Evolutionary conservation across 2,888 invertebrate genomes (phyloP), one percentile per base, ranked within the genome.

Genomic region (Acleris laterana): DNA sequence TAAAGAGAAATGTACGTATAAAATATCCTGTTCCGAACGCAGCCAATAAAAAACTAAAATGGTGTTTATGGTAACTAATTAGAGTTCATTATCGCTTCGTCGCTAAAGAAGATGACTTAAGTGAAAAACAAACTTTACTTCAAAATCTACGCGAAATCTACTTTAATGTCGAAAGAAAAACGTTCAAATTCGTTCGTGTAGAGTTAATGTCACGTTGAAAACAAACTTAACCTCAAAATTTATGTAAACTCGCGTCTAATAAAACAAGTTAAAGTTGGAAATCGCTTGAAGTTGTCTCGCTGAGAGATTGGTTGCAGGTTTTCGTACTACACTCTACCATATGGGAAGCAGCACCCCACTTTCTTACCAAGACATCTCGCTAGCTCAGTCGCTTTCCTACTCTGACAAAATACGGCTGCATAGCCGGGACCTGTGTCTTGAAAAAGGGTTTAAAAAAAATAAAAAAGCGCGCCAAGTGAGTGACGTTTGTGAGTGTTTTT

Each of bases 261-360:
- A 32, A 5, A 5, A 0, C 2, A 19, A 19, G 20, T 22, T 60
- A 17, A 17, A 32, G 55, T 32, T 32, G 16, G 42, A 22, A 50
- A 20, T n/a, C 20, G 19, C 28, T 9, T 61, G 44, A 0, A 9
- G 44, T 22, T 7, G 11, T 61, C 55, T 56, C 22, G 17, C 25
- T 56, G 28, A 66, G 66, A 66, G 61, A 62, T 57, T 62, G 66
- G 32, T 49, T 66, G 62, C 66, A 62, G 66, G 66, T 66, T 69
- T 62, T 68, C 53, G 48, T 58, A 59, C 63, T 59, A 61, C 59
- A 67, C 52, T 59, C 69, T 48, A 71, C 68, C 75, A 73, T 80
- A 84, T 83, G 83, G 81, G 83, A 82, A 80, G 75, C 75, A 71
- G 70, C 75, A 84, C 79, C 83, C 84, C 78, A 82, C 85, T 85